Evolutionary conservation across 2,888 invertebrate genomes (phyloP), one percentile per base, ranked within the genome.

Genomic region (Cremastinae sp.): DNA sequence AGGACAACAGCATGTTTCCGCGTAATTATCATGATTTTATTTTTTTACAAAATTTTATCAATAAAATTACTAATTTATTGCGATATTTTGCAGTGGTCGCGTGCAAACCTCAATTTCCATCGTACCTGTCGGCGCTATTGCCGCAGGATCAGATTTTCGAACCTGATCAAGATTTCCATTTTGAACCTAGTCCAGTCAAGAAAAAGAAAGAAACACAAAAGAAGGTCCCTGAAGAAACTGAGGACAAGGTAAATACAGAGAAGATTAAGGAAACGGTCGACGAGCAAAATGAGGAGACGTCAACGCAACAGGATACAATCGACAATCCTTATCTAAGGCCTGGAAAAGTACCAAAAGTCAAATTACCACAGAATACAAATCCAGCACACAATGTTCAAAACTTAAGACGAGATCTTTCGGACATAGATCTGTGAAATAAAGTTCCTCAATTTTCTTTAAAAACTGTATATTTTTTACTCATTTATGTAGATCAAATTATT

Each of bases 141-240:
- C 98, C 98, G 0, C 96, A 96, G 81, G 98, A 98, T 91, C 97
- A 98, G 91, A 96, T 98, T 41, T 96, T 97, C 89, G 97, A 98
- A 86, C 95, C 96, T 85, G 97, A 97, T 65, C 84, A 83, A 74
- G 89, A 89, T 47, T 88, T 88, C 74, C 86, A 88, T 9, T 85
- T 86, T 64, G 89, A 88, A 74, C 79, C 84, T 9, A 86, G 80
- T 75, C 88, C 89, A 8, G 83, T 83, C 1, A 90, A 89, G 75
- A 89, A 89, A 79, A 88, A 88, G 75, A 90, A 89, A 69, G 88
- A 88, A 2, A 82, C 79, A 22, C 78, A 37, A 51, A 79, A 28
- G 85, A 88, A 81, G 83, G 85, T 86, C 70, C 43, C 22, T 18
- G 69, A 65, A 0, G 58, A 65, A 1, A 39, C 53, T 10, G 68